phyloP scores from a whole-genome alignment of 2,113 vertebrate species.

The Verasper variegatus region DNA sequence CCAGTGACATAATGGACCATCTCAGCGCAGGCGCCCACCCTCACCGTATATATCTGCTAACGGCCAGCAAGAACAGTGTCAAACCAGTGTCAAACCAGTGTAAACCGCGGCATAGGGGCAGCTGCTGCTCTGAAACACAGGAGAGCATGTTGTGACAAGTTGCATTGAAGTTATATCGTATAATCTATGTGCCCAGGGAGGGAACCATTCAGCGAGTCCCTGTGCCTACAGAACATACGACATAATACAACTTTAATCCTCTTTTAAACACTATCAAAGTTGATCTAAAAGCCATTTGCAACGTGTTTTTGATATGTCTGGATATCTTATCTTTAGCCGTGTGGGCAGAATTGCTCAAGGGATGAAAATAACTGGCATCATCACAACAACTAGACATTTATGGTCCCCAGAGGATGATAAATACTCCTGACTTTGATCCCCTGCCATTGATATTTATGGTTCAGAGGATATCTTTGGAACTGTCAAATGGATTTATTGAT shows the following conservation, averaged over 20 bases:
- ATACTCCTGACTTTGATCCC: background rate
- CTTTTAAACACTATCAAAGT: too few relatives aligned
- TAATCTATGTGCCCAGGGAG: background rate
- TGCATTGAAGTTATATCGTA: background rate
- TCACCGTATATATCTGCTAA: constrained; percentile 23
- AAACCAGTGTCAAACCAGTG: constrained; percentile 15
- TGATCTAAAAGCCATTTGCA: too few relatives aligned
- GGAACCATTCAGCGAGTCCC: too few relatives aligned
- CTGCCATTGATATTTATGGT: background rate
- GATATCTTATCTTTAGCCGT: too few relatives aligned
- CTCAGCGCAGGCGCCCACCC: constrained; percentile 52
- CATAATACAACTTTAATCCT: too few relatives aligned
- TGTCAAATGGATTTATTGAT: background rate
- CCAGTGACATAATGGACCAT: constrained; percentile 76
- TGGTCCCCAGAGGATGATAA: background rate
- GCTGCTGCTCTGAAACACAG: constrained; percentile 26
- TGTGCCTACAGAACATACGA: too few relatives aligned
- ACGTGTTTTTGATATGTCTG: too few relatives aligned
- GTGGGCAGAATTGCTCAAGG: too few relatives aligned
- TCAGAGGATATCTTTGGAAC: background rate
- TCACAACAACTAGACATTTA: too few relatives aligned
- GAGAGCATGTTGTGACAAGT: constrained; percentile 10
- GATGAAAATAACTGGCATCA: too few relatives aligned
- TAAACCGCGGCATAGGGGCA: constrained; percentile 21
- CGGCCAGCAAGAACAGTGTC: constrained; percentile 37